Evolutionary conservation across 2,113 vertebrate species (phyloP).

Genomic region (Platichthys flesus): DNA sequence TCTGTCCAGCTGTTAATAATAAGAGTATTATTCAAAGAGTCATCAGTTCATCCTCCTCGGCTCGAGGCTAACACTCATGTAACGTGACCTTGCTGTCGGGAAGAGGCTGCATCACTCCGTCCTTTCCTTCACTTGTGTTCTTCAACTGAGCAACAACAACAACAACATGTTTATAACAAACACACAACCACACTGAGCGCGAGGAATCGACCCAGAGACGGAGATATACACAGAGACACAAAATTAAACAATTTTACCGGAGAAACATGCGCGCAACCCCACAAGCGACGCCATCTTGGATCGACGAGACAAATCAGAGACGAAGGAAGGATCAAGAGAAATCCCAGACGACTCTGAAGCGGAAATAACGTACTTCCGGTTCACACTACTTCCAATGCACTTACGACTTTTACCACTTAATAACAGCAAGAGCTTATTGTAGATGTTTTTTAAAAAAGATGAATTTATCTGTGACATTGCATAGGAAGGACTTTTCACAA

Average conservation of each 20-base stretch:
- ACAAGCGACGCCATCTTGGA: slow-evolving; percentile 84
- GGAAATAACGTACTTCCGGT: background rate
- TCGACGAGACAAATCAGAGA: slow-evolving; percentile 44
- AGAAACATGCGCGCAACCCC: slow-evolving; percentile 79
- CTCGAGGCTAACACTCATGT: slow-evolving; percentile 38
- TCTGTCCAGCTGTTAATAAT: rapidly evolving
- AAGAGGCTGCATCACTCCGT: slow-evolving; percentile 24
- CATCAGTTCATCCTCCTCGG: background rate
- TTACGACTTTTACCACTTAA: background rate
- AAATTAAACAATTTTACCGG: slow-evolving; percentile 70
- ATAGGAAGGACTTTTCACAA: too few relatives aligned
- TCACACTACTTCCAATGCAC: background rate
- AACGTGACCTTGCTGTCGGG: slow-evolving; percentile 76
- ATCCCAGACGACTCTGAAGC: rapidly evolving
- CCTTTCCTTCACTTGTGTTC: background rate
- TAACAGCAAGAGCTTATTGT: too few relatives aligned
- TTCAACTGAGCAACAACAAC: background rate
- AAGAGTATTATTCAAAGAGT: background rate
- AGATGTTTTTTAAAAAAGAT: too few relatives aligned
- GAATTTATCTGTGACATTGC: too few relatives aligned
- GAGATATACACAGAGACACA: background rate
- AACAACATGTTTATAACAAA: background rate
- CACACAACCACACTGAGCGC: rapidly evolving
- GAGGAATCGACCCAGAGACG: rapidly evolving
- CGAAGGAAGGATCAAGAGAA: slow-evolving; percentile 7